These are phyloP conservation scores for Sebastes kiyomatsui DNA, from an alignment of 2,797 vertebrate species.

Conservation along the genomic window DNA sequence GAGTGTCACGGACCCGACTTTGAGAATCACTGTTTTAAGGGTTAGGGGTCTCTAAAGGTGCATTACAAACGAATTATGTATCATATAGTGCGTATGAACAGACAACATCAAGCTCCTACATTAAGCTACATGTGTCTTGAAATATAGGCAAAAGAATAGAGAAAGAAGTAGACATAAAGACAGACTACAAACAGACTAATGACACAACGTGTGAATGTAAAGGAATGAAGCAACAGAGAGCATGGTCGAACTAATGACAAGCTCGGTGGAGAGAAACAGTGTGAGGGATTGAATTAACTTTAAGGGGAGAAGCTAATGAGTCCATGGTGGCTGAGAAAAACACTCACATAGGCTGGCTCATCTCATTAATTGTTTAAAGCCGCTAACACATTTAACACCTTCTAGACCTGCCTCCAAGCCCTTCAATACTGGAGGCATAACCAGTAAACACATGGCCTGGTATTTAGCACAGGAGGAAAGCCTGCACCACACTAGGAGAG, in stretches of 20 bases:
- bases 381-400: conserved; percentile 47
- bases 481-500: conserved; percentile 5
- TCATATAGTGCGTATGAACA: not conserved
- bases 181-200: not conserved
- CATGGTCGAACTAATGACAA: conserved; percentile 37
- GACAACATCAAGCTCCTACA: not conserved
- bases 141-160: not conserved
- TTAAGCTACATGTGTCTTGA: not conserved
- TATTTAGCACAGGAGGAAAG: conserved; percentile 5
- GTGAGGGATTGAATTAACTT: conserved; percentile 53
- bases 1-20: not conserved
- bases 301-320: conserved; percentile 55
- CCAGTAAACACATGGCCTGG: not conserved
- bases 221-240: conserved; percentile 19
- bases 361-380: conserved; percentile 68
- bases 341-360: conserved; percentile 29
- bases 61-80: not conserved
- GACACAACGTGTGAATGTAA: not conserved
- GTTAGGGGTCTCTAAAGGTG: not conserved
- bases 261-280: conserved; percentile 28
- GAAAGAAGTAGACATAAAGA: not conserved
- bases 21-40: not conserved
- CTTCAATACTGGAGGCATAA: not conserved
- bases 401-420: conserved; percentile 18
- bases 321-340: conserved; percentile 39